Base-by-base conservation (phyloP, 1,140 invertebrate species). In the Heliconius hermathena region DNA sequence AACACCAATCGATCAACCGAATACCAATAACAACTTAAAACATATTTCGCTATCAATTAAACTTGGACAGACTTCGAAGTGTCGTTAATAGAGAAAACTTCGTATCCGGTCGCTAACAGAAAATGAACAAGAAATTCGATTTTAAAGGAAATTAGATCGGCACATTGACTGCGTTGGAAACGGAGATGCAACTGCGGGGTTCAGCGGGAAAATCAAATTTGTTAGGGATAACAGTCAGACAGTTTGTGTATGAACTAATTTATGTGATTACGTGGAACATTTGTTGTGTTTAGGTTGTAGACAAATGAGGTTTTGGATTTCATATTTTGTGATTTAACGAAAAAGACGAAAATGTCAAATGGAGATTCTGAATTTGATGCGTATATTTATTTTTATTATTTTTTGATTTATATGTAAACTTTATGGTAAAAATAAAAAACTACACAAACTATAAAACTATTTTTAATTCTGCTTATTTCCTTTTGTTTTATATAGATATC, bases 131-230 rank as follows among this genome's bases (percentile, higher is more conserved):
- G 60, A 70, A 76, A 71, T 71, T 38, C 36, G 41, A 76, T 71
- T 52, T 36, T 36, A 71, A 76, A 76, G 60, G 22, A 52, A 76
- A 46, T 60, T 76, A 75, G 74, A 76, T 76, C 60, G 26, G 66
- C 74, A 22, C 70, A 76, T 73, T 29, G 74, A 72, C 70, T 60
- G 78, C 29, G 22, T 26, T 70, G n/a, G 74, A 72, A 73, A 72
- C 66, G n/a, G 70, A 77, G 76, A 77, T 72, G 70, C 76, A 66
- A 80, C 52, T 76, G 16, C n/a, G 71, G 74, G 73, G 74, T 71
- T 80, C 76, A 49, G 20, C 4, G 36, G 13, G 74, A 33, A 80
- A 80, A 80, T 80, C 41, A 18, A 49, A 76, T 80, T 80, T 76
- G 74, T 76, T 74, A 52, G 74, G 70, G 57, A 38, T 72, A 49